phyloP scores from a whole-genome alignment of 1,140 invertebrate genomes.

The Drosophila insularis region DNA sequence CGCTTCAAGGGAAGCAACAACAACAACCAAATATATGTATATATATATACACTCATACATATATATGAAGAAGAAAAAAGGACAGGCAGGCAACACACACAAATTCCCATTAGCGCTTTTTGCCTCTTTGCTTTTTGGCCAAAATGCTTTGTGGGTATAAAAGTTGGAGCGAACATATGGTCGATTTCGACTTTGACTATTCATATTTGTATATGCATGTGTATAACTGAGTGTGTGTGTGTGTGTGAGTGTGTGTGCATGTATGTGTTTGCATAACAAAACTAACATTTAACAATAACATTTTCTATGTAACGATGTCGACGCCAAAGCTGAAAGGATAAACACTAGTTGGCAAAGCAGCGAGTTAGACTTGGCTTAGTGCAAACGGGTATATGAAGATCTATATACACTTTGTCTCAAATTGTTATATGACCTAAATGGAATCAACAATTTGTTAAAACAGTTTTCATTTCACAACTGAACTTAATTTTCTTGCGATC shows the following conservation, averaged over 20 bases:
- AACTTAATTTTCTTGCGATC: no score
- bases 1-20: constrained; percentile 31
- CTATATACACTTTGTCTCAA: no score
- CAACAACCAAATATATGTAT: constrained; percentile 4
- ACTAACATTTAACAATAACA: constrained; percentile 80
- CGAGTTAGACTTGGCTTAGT: constrained; percentile 9
- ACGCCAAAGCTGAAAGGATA: constrained; percentile 70
- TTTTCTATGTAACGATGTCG: constrained; percentile 71
- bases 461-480: no score
- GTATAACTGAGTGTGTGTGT: constrained; percentile 29
- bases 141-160: constrained; percentile 67
- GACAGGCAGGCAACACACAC: constrained; percentile 35
- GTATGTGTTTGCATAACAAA: constrained; percentile 73
- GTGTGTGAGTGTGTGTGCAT: constrained; percentile 3
- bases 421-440: no score
- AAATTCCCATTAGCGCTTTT: constrained; percentile 75
- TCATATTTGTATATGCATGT: constrained; percentile 60
- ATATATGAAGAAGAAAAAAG: background rate
- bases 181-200: constrained; percentile 71
- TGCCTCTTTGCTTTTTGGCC: constrained; percentile 29
- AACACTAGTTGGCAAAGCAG: constrained; percentile 52
- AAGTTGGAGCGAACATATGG: constrained; percentile 75
- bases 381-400: background rate
- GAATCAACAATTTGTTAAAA: no score
- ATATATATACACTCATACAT: no score